Evolutionary conservation across 2,113 vertebrate species (phyloP).

Genomic region (Balaeniceps rex): DNA sequence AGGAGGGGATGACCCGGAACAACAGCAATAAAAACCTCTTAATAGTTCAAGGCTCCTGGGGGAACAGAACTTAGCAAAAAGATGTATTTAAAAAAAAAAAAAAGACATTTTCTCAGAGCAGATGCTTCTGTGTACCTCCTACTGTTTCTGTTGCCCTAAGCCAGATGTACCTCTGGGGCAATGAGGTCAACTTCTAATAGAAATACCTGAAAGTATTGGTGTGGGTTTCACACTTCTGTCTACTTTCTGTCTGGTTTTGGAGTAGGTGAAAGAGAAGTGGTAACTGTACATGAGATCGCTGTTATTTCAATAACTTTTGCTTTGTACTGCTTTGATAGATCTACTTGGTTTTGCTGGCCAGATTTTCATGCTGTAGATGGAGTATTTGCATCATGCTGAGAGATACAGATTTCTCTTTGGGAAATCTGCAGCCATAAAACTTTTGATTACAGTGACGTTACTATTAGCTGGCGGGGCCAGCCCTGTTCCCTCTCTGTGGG

Average conservation of each 20-base stretch:
- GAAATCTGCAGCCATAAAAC: not conserved
- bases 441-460: not conserved
- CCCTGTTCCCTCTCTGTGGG: not conserved
- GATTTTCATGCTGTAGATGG: not conserved
- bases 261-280: not conserved
- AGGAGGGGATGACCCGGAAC: not conserved
- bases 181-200: not conserved
- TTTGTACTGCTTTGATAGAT: not conserved
- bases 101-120: not conserved
- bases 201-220: not conserved
- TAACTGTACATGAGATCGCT: not conserved
- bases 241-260: not conserved
- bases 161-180: not conserved
- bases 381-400: not conserved
- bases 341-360: not conserved
- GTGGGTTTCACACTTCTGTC: not conserved
- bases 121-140: not conserved
- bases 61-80: not conserved
- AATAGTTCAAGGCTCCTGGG: not conserved
- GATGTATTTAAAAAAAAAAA: not conserved
- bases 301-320: not conserved
- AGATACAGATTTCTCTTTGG: not conserved
- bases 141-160: not conserved
- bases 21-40: not conserved
- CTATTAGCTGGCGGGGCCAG: not conserved